Base-by-base conservation (phyloP, 2,113 vertebrate species). In the Urocitellus parryii region DNA sequence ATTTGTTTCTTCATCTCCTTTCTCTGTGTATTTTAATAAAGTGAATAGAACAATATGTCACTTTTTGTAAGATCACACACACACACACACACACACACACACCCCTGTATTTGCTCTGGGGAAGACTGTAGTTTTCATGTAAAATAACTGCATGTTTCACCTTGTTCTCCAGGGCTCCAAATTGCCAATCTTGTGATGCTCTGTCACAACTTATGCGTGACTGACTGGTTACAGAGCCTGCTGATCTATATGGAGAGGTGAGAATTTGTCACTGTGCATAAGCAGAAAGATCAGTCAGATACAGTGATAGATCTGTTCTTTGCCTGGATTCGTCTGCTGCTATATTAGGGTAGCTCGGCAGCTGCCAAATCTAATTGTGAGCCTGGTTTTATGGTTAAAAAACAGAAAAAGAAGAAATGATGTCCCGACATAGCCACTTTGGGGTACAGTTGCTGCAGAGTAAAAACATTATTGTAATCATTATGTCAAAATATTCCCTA, bases 181-280 rank as follows among this genome's bases (percentile, higher is more conserved):
- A 98, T 37, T 98, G 98, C 96, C 97, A 98, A 92, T 96, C 96
- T 95, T 98, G 93, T 97, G 97, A 98, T 97, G 89, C 0, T 88
- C 97, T 98, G 98, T 98, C 98, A 98, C 98, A 98, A 98, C 96
- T 98, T 98, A 96, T 80, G 98, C 0, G 6, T 98, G 97, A 98
- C 97, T 98, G 98, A 98, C 97, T 98, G 97, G 98, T 97, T 98
- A 97, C 97, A 97, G 97, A 98, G 98, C 89, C 93, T 80, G 97
- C 98, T 98, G 98, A 98, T 99, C 98, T 99, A 98, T 98, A 98
- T 94, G 97, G 98, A 98, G 98, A 98, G 97, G 98, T 98, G 98
- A 98, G 98, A 98, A 98, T 98, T 98, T 99, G 98, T 98, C 98
- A 98, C 97, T 97, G 97, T 98, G 98, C 97, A 98, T 98, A 98